phyloP scores from a whole-genome alignment of 2,888 invertebrate genomes.

The Punctoribates punctum region DNA sequence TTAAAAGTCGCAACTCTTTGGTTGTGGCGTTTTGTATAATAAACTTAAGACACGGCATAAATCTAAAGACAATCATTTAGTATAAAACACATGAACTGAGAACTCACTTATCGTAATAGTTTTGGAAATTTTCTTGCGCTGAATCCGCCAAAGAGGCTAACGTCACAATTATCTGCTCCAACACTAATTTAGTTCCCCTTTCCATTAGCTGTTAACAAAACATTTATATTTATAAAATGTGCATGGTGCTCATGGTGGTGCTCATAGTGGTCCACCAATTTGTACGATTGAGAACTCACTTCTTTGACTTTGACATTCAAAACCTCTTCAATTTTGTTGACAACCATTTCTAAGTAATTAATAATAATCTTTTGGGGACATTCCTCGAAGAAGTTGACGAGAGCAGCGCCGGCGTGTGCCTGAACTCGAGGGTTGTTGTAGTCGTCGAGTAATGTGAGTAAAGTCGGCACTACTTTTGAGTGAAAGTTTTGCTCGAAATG shows the following conservation, averaged over 20 bases:
- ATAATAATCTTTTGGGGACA: constrained; percentile 91
- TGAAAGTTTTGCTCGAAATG: constrained; percentile 97
- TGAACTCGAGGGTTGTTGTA: constrained; percentile 88
- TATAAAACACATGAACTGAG: neutral
- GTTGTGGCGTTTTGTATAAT: constrained; percentile 90
- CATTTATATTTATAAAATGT: too few species aligned
- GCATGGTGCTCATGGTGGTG: too few species aligned
- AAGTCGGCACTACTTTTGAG: constrained; percentile 77
- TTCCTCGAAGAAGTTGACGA: constrained; percentile 99
- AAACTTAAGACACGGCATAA: constrained; percentile 91
- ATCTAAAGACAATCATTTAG: constrained; percentile 53
- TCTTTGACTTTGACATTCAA: constrained; percentile 90
- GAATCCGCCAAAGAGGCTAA: constrained; percentile 98
- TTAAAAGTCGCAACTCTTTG: constrained; percentile 72
- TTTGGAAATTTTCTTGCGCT: constrained; percentile 89
- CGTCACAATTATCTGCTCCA: constrained; percentile 98
- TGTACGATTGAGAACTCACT: constrained; percentile 55
- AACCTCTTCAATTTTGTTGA: constrained; percentile 83
- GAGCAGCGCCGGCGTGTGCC: constrained; percentile 83
- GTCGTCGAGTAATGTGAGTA: constrained; percentile 83
- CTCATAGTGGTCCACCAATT: too few species aligned
- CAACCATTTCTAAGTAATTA: constrained; percentile 83
- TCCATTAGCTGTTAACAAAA: constrained; percentile 66
- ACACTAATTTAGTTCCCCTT: constrained; percentile 88
- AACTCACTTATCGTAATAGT: constrained; percentile 71